phyloP scores from a whole-genome alignment of 2,113 vertebrate species.

The Xerus inauris region DNA sequence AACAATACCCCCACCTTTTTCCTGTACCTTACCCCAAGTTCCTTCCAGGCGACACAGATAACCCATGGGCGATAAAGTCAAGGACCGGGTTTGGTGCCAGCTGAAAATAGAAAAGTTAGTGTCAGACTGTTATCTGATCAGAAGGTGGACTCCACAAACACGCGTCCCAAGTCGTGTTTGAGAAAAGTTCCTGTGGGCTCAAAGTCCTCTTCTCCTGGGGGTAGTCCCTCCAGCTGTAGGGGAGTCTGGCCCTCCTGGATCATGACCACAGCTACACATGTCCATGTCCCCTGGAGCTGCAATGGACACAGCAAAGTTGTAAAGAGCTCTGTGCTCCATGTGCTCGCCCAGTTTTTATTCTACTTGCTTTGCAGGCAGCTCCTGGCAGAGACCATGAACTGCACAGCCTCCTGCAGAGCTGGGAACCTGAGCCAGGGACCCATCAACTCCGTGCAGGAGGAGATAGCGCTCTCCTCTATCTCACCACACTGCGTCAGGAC shows the following conservation, averaged over 20 bases:
- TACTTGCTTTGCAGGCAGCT: too few relatives aligned
- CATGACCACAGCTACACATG: not conserved
- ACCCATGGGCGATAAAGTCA: constrained; percentile 86
- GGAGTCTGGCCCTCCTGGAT: not conserved
- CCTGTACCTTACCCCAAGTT: constrained; percentile 95
- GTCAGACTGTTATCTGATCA: constrained; percentile 81
- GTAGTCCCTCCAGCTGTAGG: not conserved
- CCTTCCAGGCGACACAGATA: constrained; percentile 96
- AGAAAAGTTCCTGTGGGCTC: constrained; percentile 1
- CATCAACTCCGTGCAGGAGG: not conserved
- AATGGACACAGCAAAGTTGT: not conserved
- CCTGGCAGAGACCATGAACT: not conserved
- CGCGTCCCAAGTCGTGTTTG: constrained; percentile 43
- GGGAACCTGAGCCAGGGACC: not conserved
- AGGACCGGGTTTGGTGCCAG: constrained; percentile 81
- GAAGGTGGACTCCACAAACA: constrained; percentile 65
- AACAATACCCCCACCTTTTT: constrained; percentile 98
- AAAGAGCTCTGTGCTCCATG: fast-evolving
- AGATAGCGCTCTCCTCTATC: too few relatives aligned
- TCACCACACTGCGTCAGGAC: not conserved
- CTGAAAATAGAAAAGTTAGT: constrained; percentile 80
- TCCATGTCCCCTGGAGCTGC: not conserved
- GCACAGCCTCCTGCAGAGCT: fast-evolving
- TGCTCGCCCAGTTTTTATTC: not conserved
- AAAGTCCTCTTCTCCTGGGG: not conserved